Conservation (phyloP, 2,113 vertebrate species). For the Nannospalax galili region DNA sequence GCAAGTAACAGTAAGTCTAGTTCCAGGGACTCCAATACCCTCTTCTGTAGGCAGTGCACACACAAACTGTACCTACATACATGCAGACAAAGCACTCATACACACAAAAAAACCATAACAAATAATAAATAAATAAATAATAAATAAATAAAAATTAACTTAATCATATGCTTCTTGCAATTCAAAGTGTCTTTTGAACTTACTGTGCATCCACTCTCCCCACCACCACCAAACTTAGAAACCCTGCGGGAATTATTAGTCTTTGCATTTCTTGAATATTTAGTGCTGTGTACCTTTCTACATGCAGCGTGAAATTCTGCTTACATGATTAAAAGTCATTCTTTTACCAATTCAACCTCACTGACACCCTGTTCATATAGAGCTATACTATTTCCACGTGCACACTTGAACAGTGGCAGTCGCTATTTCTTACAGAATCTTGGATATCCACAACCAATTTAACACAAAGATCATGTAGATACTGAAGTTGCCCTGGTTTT, state of each 20-base stretch:
- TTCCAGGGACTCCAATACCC: too few species aligned
- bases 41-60: too few species aligned
- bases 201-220: background rate
- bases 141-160: too few species aligned
- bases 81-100: too few species aligned
- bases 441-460: background rate
- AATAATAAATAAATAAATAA: too few species aligned
- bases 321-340: background rate
- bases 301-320: background rate
- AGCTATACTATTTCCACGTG: too few species aligned
- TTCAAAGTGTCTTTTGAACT: background rate
- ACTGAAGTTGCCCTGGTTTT: background rate
- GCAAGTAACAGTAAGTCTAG: too few species aligned
- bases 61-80: too few species aligned
- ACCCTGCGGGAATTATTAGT: too few species aligned
- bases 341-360: too few species aligned
- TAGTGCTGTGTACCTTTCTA: background rate
- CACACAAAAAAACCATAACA: too few species aligned
- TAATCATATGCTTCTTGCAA: background rate
- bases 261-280: background rate
- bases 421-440: background rate
- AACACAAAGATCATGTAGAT: background rate
- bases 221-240: background rate
- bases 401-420: background rate
- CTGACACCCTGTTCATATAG: background rate